phyloP scores from a whole-genome alignment of 2,888 invertebrate species.

The Caenorhabditis sp. region DNA sequence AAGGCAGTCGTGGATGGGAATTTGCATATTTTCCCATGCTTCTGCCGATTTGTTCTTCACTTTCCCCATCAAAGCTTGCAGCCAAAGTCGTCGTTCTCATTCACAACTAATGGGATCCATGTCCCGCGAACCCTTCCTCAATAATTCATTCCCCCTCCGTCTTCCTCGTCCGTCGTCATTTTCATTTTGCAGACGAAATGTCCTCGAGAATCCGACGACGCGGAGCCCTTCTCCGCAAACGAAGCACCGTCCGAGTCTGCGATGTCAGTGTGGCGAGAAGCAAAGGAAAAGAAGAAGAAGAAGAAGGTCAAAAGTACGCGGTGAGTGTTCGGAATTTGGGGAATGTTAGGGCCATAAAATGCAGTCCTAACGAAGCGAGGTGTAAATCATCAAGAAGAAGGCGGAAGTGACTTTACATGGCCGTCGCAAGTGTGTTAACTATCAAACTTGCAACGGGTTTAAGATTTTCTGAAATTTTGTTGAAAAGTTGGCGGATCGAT shows the following conservation, averaged over 20 bases:
- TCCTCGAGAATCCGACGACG: slow-evolving; percentile 44
- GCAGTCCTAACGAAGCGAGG: too few relatives aligned
- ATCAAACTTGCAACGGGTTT: too few relatives aligned
- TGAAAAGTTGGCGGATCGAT: too few relatives aligned
- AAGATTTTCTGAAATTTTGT: too few relatives aligned
- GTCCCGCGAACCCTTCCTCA: slow-evolving; percentile 23
- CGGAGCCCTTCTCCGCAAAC: slow-evolving; percentile 31
- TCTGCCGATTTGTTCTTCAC: slow-evolving; percentile 5
- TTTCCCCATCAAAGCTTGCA: background rate
- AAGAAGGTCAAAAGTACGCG: background rate
- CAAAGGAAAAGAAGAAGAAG: too few relatives aligned
- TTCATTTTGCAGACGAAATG: slow-evolving; percentile 28
- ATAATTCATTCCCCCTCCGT: slow-evolving; percentile 37
- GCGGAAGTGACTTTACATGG: too few relatives aligned
- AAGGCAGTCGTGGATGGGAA: slow-evolving; percentile 16
- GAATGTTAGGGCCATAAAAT: too few relatives aligned
- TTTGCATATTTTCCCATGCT: slow-evolving; percentile 25
- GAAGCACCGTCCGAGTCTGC: slow-evolving; percentile 31
- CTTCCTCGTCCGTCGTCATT: background rate
- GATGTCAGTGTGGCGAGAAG: slow-evolving; percentile 44
- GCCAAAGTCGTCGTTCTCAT: slow-evolving; percentile 18
- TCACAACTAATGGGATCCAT: slow-evolving; percentile 30
- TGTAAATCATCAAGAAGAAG: too few relatives aligned
- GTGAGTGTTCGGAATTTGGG: too few relatives aligned
- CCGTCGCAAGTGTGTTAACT: too few relatives aligned